A percentile compares a stretch with the other conserved stretches of the same genome.
Conservation (phyloP, 2,888 invertebrate genomes). For the Blomia tropicalis region DNA sequence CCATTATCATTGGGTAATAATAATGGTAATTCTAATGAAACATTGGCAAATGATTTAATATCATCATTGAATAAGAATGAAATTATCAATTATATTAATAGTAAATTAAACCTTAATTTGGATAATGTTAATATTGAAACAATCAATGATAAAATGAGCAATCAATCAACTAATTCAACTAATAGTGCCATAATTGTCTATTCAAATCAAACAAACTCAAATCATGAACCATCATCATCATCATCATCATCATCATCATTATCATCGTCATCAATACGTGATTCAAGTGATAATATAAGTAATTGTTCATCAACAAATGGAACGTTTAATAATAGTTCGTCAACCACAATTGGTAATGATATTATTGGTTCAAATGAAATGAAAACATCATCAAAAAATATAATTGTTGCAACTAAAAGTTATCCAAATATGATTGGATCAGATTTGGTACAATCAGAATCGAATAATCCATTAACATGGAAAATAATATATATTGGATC, state of each 20-base stretch:
- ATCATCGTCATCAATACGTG: background rate
- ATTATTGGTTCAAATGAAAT: background rate
- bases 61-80: slow-evolving; percentile 1
- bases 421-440: background rate
- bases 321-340: background rate
- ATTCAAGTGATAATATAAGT: background rate
- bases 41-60: background rate
- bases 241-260: background rate
- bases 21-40: background rate
- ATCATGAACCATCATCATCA: background rate
- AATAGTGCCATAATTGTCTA: slow-evolving; percentile 9
- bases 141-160: background rate
- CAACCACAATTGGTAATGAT: too few species aligned
- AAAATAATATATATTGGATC: too few species aligned
- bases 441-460: background rate
- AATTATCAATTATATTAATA: background rate
- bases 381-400: background rate
- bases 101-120: background rate
- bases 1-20: background rate
- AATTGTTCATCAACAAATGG: background rate
- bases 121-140: slow-evolving; percentile 9
- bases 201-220: background rate
- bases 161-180: background rate
- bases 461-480: background rate
- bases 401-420: background rate